These are phyloP conservation scores for Terrapene triunguis DNA, from an alignment of 2,113 vertebrate species.

Conservation along the genomic window DNA sequence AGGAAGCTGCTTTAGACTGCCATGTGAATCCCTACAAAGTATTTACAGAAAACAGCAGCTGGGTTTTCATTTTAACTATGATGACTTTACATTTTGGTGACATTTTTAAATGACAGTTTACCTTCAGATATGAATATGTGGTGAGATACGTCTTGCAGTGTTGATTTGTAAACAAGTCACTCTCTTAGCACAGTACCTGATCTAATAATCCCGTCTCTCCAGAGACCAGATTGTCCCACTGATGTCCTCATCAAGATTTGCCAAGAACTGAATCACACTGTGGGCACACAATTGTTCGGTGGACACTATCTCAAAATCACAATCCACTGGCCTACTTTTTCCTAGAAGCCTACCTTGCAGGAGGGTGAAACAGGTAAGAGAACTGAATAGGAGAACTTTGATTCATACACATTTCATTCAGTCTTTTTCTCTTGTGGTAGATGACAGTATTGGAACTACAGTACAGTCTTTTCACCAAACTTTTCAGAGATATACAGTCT, in stretches of 20 bases:
- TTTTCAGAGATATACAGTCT: background rate
- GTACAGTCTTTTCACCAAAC: background rate
- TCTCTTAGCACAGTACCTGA: background rate
- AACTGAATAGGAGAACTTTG: background rate
- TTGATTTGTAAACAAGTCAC: background rate
- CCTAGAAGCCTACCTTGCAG: background rate
- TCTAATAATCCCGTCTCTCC: background rate
- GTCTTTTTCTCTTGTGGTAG: background rate
- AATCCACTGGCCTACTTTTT: background rate
- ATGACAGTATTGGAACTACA: background rate
- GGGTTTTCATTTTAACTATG: background rate
- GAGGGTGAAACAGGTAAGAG: background rate
- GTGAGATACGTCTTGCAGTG: background rate
- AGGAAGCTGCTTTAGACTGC: background rate
- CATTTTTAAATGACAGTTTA: background rate
- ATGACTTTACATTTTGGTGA: background rate
- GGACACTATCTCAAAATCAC: background rate
- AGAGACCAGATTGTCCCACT: background rate
- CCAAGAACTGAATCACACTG: background rate
- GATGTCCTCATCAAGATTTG: background rate
- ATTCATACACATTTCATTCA: background rate
- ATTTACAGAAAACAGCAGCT: background rate
- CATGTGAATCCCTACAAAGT: background rate
- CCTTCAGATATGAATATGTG: background rate
- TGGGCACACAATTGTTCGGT: background rate